Percentiles rank a stretch among this genome's conserved stretches.
Evolutionary conservation across 2,113 vertebrate genomes (phyloP).

Genomic region (Chrysemys picta): DNA sequence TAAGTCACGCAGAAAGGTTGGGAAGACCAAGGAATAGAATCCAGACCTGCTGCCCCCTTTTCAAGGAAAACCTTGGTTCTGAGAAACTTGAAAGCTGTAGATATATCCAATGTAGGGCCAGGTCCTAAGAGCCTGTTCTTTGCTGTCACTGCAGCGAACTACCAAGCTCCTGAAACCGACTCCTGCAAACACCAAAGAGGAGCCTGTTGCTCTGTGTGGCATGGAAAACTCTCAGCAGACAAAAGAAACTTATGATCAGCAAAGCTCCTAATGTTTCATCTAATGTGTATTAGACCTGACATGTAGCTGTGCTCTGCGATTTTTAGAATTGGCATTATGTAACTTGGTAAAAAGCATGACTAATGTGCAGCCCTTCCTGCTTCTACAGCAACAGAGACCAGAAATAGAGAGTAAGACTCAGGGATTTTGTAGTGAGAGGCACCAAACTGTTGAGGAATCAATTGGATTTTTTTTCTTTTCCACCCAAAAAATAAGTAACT

Average conservation of each 20-base stretch:
- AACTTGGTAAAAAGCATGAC: constrained; percentile 70
- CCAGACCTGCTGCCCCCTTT: not conserved
- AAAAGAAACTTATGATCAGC: not conserved
- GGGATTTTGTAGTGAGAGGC: constrained; percentile 64
- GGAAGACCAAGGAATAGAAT: not conserved
- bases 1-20: not conserved
- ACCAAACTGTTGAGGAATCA: constrained; percentile 49
- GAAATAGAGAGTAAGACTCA: constrained; percentile 42
- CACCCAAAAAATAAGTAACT: not conserved
- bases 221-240: not conserved
- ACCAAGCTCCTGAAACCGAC: not conserved
- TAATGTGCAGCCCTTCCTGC: constrained; percentile 69
- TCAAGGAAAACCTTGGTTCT: not conserved
- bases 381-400: constrained; percentile 30
- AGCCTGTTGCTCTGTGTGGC: not conserved
- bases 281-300: constrained; percentile 67
- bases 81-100: not conserved
- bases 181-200: not conserved
- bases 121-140: not conserved
- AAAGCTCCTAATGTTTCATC: constrained; percentile 34
- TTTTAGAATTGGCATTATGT: constrained; percentile 81
- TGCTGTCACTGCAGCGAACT: not conserved
- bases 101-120: too few relatives aligned
- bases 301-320: constrained; percentile 63
- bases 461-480: constrained; percentile 5